Evolutionary conservation across 2,797 vertebrate genomes (phyloP).

Genomic region (Loris lydekkerianus): DNA sequence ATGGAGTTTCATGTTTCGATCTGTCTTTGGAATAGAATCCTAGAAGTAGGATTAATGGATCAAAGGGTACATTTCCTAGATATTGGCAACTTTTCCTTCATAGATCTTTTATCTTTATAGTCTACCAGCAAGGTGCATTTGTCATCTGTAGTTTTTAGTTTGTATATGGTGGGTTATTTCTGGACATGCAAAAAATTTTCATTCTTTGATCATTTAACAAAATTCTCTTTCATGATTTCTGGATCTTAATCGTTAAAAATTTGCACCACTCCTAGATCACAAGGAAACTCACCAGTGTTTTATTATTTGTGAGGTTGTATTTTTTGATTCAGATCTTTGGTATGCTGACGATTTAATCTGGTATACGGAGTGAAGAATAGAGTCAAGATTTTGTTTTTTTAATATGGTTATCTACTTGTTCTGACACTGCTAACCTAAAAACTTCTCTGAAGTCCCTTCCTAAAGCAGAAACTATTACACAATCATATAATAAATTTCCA

Average conservation of each 20-base stretch:
- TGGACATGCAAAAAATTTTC: background rate
- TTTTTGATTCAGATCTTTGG: slow-evolving; percentile 27
- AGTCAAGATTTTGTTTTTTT: background rate
- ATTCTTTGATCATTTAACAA: slow-evolving; percentile 25
- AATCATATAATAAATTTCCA: background rate
- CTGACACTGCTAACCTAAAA: background rate
- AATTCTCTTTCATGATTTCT: slow-evolving; percentile 5
- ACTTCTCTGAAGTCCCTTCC: background rate
- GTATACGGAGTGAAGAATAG: background rate
- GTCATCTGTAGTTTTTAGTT: background rate
- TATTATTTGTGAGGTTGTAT: background rate
- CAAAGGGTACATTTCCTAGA: background rate
- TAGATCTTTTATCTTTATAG: background rate
- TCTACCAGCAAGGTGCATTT: background rate
- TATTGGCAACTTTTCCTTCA: background rate
- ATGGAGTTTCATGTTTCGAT: background rate
- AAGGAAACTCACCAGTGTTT: background rate
- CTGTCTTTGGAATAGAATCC: background rate
- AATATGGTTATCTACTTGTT: background rate
- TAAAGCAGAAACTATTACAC: background rate
- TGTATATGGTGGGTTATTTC: background rate
- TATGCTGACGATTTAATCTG: background rate
- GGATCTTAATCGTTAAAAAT: background rate
- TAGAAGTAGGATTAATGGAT: background rate
- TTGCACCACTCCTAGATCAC: background rate